These are phyloP conservation scores for Colletes latitarsis DNA, from an alignment of 1,140 invertebrate genomes.

Conservation along the genomic window DNA sequence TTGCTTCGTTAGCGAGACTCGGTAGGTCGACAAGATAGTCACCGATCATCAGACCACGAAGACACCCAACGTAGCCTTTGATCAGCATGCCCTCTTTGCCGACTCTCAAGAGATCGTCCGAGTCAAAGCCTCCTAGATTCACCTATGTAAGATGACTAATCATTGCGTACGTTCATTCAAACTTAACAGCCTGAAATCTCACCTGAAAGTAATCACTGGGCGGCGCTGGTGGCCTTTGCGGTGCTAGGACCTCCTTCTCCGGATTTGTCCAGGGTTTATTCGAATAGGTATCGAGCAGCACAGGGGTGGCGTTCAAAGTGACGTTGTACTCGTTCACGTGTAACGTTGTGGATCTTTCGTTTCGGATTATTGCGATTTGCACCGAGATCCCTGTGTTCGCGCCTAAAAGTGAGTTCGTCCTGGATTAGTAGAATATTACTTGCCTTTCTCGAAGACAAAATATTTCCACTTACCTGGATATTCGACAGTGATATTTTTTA, in stretches of 20 bases:
- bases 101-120: slow-evolving; percentile 86
- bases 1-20: slow-evolving; percentile 86
- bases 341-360: slow-evolving; percentile 87
- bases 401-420: slow-evolving; percentile 68
- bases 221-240: slow-evolving; percentile 90
- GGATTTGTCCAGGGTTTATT: slow-evolving; percentile 93
- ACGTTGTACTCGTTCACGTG: slow-evolving; percentile 91
- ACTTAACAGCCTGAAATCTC: slow-evolving; percentile 6
- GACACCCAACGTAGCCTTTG: slow-evolving; percentile 92
- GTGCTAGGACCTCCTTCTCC: slow-evolving; percentile 91
- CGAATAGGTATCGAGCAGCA: slow-evolving; percentile 88
- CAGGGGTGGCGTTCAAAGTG: slow-evolving; percentile 86
- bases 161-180: slow-evolving; percentile 28
- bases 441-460: too few species aligned
- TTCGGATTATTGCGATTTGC: slow-evolving; percentile 91
- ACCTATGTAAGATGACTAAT: slow-evolving; percentile 75
- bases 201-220: slow-evolving; percentile 92
- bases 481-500: slow-evolving; percentile 89
- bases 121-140: slow-evolving; percentile 93
- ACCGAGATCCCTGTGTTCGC: slow-evolving; percentile 91
- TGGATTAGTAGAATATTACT: not conserved
- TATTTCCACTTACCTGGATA: slow-evolving; percentile 81
- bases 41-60: slow-evolving; percentile 93
- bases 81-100: slow-evolving; percentile 82
- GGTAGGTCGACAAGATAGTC: slow-evolving; percentile 89